Conservation (phyloP, 1,140 invertebrate genomes). For the Idris sp. region DNA sequence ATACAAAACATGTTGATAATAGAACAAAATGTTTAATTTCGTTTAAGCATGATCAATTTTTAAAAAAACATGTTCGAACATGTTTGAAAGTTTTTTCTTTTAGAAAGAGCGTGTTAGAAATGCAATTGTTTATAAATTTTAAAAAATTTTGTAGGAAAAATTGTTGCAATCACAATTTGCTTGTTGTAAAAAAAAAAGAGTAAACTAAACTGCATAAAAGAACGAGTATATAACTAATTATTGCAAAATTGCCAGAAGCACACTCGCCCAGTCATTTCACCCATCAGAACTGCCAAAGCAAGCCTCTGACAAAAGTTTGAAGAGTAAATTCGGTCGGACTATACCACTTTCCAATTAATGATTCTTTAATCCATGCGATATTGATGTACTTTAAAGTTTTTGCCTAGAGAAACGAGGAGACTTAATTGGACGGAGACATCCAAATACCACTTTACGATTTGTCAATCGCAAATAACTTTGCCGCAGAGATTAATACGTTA, state of each 20-base stretch:
- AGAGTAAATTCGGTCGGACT: constrained; percentile 8
- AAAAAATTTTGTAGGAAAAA: too few species aligned
- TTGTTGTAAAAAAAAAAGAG: too few species aligned
- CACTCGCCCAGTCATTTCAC: constrained; percentile 40
- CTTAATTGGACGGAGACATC: constrained; percentile 26
- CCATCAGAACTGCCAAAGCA: constrained; percentile 46
- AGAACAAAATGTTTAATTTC: too few species aligned
- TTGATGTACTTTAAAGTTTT: constrained; percentile 48
- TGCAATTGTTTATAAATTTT: too few species aligned
- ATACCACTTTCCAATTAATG: constrained; percentile 50
- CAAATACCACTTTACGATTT: constrained; percentile 13
- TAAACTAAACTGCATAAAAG: too few species aligned
- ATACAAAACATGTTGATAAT: too few species aligned
- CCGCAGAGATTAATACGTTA: not conserved
- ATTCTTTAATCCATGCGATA: constrained; percentile 51
- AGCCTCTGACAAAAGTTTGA: constrained; percentile 16
- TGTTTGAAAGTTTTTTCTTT: too few species aligned
- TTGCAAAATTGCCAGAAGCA: constrained; percentile 19
- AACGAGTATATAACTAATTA: constrained; percentile 45
- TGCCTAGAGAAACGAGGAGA: constrained; percentile 1
- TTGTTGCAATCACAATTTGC: too few species aligned
- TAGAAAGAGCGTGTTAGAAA: too few species aligned
- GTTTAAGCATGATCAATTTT: too few species aligned
- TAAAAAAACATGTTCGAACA: too few species aligned
- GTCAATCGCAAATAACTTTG: constrained; percentile 4